Base-by-base conservation (phyloP, 2,888 invertebrate genomes). In the Quadriops clusia region DNA sequence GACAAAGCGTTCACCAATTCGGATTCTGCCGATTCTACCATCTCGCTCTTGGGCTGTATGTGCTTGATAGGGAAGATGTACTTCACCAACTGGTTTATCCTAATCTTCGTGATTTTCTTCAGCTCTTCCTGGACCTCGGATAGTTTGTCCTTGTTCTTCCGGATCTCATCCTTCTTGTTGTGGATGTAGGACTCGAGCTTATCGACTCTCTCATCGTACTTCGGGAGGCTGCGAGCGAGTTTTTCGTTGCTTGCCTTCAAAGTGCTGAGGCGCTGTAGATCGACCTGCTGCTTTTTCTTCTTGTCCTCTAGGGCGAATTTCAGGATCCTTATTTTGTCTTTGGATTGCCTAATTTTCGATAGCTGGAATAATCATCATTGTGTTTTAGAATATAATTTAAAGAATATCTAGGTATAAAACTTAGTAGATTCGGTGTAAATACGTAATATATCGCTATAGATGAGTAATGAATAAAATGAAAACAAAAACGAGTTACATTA, bases 21-120 rank as follows among this genome's bases (percentile, higher is more conserved):
- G 9, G 47, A 48, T 26, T 54, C 53, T 38, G 49, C 49, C 4
- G 49, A 47, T 41, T 58, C 58, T 32, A 46, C 53, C 34, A 49
- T 45, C 37, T 47, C 40, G 20, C 48, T 50, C 51, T 57, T 58
- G 21, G 66, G 64, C 46, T 65, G 63, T 34, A 69, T 61, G 50
- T 64, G 59, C 11, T 58, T 56, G 37, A 82, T 73, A 4, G 80
- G 79, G 58, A 82, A 82, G 47, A 82, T 74, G 46, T 71, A 76
- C 33, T 72, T 64, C 21, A 75, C 68, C 30, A 81, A 58, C 50
- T 79, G 73, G 34, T 72, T 63, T 22, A 77, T 67, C 41, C 73
- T 64, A 25, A 60, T 56, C 34, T 70, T 63, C 4, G 71, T 68
- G 11, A 68, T 56, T 42, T 64, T 63, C 45, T 76, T 77, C 14